Evolutionary conservation across 2,113 vertebrate genomes (phyloP), one percentile per base, ranked within the genome.

Genomic region (Bombycilla garrulus): DNA sequence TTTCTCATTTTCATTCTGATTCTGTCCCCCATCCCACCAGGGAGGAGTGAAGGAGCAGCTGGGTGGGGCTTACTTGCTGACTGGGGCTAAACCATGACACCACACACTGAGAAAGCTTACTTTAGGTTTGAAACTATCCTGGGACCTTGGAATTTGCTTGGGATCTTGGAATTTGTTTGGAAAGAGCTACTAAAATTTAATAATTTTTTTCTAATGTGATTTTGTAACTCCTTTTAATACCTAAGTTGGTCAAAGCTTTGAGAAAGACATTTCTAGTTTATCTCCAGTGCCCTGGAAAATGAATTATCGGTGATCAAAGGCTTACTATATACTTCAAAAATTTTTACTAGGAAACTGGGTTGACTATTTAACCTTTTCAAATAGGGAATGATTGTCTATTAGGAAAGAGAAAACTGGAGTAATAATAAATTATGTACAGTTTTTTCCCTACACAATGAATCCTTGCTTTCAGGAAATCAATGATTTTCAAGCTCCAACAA

Each of bases 291-390:
- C 20, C 29, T 88, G 6, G 21, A 65, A 85, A 86, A 90, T 78
- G 2, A 78, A 51, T 74, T 71, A 51, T 16, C 0, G 0, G 28
- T 44, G 36, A 67, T 35, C 23, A 70, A 87, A 84, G 33, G 5
- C 6, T 89, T 81, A 14, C 7, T 58, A 77, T 65, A 57, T 40
- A 25, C 22, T 73, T 91, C 8, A 0, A 12, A 25, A 3, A 3
- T 2, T n/a, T 61, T 56, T 23, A 28, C 19, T 22, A 62, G 45
- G 70, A 90, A 76, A 61, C 45, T 18, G 54, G 12, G 21, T 28
- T 57, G 50, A 22, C 13, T 29, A 17, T 36, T 91, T 47, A 65
- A 38, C 16, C 16, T 82, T 80, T 89, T 71, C 15, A 5, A 79
- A 50, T 3, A 28, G 9, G 11, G 12, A 74, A n/a, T 15, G 12